These are phyloP conservation scores for Cartodere bifasciata DNA, from an alignment of 2,888 invertebrate genomes.

Conservation along the genomic window DNA sequence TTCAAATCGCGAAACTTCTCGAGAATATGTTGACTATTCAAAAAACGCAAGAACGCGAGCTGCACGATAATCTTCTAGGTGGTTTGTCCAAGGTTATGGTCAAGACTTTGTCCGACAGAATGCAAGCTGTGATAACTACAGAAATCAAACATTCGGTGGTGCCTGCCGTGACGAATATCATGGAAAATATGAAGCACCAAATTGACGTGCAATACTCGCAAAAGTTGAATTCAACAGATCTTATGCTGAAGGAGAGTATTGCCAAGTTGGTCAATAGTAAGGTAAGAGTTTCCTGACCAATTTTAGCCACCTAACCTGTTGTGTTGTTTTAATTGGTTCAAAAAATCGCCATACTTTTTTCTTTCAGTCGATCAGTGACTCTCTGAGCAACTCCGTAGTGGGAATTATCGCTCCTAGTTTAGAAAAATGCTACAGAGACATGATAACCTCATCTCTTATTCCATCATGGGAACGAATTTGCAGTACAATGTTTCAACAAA, in stretches of 20 bases:
- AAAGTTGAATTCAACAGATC: constrained; percentile 61
- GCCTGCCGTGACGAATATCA: constrained; percentile 48
- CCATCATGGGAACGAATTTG: constrained; percentile 82
- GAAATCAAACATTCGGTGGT: constrained; percentile 43
- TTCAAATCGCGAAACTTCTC: constrained; percentile 30
- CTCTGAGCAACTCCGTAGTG: constrained; percentile 55
- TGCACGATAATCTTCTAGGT: constrained; percentile 39
- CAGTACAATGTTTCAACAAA: constrained; percentile 75
- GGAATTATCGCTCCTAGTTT: constrained; percentile 60
- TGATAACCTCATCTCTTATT: constrained; percentile 61
- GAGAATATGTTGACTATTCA: constrained; percentile 31
- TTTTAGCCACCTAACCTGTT: constrained; percentile 9
- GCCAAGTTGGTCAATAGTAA: constrained; percentile 67
- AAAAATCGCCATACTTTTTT: constrained; percentile 5
- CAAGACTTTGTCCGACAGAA: constrained; percentile 33
- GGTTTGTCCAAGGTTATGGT: constrained; percentile 39
- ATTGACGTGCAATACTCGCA: constrained; percentile 60
- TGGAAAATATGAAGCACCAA: constrained; percentile 63
- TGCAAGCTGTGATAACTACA: constrained; percentile 41
- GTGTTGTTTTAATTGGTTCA: constrained; percentile 5
- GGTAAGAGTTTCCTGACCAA: constrained; percentile 36
- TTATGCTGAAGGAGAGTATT: constrained; percentile 65
- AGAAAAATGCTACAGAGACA: constrained; percentile 64
- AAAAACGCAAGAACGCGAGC: constrained; percentile 37
- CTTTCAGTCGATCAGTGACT: constrained; percentile 58